Percentiles rank a stretch among this genome's conserved stretches.
These are phyloP conservation scores for Cepphus grylle DNA, from an alignment of 2,113 vertebrate genomes.

Conservation along the genomic window DNA sequence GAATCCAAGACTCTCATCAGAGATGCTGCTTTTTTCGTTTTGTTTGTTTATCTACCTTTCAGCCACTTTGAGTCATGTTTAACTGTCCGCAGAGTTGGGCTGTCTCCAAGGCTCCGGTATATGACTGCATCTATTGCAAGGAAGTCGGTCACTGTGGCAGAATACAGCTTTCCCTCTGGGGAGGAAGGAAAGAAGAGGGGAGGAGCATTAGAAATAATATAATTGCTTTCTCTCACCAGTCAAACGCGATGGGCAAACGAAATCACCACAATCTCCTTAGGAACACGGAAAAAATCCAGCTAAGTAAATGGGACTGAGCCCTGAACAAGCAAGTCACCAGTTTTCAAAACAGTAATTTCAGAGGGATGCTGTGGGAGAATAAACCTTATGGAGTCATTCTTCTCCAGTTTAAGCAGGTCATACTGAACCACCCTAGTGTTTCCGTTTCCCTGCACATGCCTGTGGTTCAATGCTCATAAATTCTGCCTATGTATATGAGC, in stretches of 20 bases:
- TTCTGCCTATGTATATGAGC: background rate
- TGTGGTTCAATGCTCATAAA: background rate
- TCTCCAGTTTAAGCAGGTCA: background rate
- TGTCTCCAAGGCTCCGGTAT: conserved; percentile 98
- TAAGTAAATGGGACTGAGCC: conserved; percentile 3
- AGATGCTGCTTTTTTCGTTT: background rate
- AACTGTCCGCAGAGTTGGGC: conserved; percentile 94
- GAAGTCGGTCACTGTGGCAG: conserved; percentile 98
- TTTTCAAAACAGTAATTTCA: conserved; percentile 46
- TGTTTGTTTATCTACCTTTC: conserved; percentile 85
- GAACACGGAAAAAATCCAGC: conserved; percentile 16
- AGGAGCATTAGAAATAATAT: conserved; percentile 19
- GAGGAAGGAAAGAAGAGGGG: conserved; percentile 21
- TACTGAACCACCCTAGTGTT: background rate
- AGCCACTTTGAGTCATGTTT: conserved; percentile 99
- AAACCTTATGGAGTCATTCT: background rate
- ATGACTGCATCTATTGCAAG: conserved; percentile 98
- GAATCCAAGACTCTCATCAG: conserved; percentile 26
- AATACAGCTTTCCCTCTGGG: conserved; percentile 95
- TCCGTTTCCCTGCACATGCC: background rate
- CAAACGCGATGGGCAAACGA: conserved; percentile 37
- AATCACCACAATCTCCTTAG: background rate
- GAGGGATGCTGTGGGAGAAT: background rate
- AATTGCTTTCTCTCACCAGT: conserved; percentile 5
- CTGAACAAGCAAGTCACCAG: background rate